Base-by-base conservation (phyloP, 2,888 invertebrate genomes). In the Tanaodytes sp. region DNA sequence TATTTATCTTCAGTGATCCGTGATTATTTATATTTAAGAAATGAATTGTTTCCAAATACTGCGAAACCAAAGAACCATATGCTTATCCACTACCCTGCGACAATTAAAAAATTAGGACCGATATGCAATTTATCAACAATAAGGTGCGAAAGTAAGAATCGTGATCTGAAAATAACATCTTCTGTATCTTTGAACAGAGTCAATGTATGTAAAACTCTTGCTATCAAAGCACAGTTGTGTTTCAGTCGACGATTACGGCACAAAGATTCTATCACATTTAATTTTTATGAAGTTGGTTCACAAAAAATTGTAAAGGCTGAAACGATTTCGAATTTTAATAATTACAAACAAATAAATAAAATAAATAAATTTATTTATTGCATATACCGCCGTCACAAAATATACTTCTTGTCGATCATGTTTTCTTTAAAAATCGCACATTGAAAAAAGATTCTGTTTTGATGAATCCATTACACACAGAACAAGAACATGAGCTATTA, bases 51-150 rank as follows among this genome's bases (percentile, higher is more conserved):
- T 55, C 59, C 57, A 20, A 19, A 55, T 20, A 36, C 18, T 11
- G 20, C 74, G 6, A 74, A 73, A 45, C 64, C 64, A 1, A 74
- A 74, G 57, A 71, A 73, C 55, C 74, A 76, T 40, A 37, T 71
- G 27, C 31, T 74, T 2, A 6, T 72, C 0, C 74, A 75, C 64
- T 73, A 75, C 37, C 43, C 64, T 1, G 1, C 6, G 20, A 14
- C 63, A n/a, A 66, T 74, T 39, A 18, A 40, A 19, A 14, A 30
- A 4, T 49, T 69, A 16, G 69, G 73, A 8, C 73, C 75, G 12
- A 30, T 71, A 6, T 18, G 36, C 11, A 23, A 58, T 51, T 16
- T 68, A 12, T 67, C 55, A 2, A 48, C 65, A 19, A 66, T 73
- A 48, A 42, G 61, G 20, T 71, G 52, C n/a, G 73, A 75, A 40